Conservation (phyloP, 2,888 invertebrate genomes). For the Cosmia trapezina region DNA sequence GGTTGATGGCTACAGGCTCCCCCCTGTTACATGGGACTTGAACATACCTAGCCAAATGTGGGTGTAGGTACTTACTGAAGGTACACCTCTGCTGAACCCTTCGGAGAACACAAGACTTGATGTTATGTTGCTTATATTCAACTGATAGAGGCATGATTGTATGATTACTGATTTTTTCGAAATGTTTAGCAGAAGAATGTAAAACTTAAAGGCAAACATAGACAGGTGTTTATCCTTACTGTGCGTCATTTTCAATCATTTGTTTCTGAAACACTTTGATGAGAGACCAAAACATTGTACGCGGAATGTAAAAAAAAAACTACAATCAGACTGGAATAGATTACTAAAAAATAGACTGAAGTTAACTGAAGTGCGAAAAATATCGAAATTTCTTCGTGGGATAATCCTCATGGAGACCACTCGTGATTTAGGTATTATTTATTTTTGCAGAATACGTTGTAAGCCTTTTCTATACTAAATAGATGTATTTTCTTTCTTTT, state of each 20-base stretch:
- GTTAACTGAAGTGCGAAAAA: neutral
- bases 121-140: too few relatives aligned
- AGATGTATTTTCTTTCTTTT: too few relatives aligned
- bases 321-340: neutral
- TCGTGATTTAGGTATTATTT: too few relatives aligned
- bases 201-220: conserved; percentile 43
- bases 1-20: too few relatives aligned
- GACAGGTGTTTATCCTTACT: conserved; percentile 32
- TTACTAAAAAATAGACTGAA: neutral
- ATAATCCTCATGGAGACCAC: too few relatives aligned
- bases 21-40: too few relatives aligned
- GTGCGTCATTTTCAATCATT: conserved; percentile 25
- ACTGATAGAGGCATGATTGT: neutral
- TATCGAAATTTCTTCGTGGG: neutral
- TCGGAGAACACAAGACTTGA: too few relatives aligned
- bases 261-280: conserved; percentile 40
- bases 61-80: too few relatives aligned
- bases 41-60: too few relatives aligned
- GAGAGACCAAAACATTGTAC: conserved; percentile 23
- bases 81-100: too few relatives aligned
- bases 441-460: too few relatives aligned
- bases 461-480: too few relatives aligned
- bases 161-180: conserved; percentile 2
- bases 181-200: conserved; percentile 30
- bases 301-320: conserved; percentile 6